These are phyloP conservation scores for Aethina tumida DNA, from an alignment of 1,140 invertebrate genomes.

Conservation along the genomic window DNA sequence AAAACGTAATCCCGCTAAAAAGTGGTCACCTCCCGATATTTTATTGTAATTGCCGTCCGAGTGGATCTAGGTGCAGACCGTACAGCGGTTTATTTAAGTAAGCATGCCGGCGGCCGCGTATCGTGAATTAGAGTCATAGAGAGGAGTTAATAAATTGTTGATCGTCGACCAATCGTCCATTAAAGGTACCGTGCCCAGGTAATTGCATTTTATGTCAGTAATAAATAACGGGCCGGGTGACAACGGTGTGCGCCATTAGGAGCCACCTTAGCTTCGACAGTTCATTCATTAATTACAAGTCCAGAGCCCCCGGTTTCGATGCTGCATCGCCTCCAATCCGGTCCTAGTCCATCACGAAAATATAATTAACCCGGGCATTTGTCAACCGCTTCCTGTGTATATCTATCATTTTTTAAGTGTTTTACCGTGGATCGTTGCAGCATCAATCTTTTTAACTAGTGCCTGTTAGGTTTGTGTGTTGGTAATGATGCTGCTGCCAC, in stretches of 20 bases:
- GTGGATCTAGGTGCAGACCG: too few relatives aligned
- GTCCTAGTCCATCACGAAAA: conserved; percentile 22
- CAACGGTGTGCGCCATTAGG: conserved; percentile 27
- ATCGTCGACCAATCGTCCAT: conserved; percentile 9
- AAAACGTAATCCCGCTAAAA: too few relatives aligned
- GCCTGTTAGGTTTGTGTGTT: too few relatives aligned
- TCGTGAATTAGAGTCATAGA: conserved; percentile 9
- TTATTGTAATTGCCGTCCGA: too few relatives aligned
- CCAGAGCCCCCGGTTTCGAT: too few relatives aligned
- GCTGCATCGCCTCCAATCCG: conserved; percentile 7
- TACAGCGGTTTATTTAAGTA: too few relatives aligned
- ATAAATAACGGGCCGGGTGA: conserved; percentile 27
- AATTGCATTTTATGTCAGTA: conserved; percentile 27
- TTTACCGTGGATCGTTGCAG: too few relatives aligned
- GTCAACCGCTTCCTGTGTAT: conserved; percentile 28
- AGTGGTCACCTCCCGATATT: too few relatives aligned
- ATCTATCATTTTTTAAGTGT: too few relatives aligned
- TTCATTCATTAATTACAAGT: conserved; percentile 30
- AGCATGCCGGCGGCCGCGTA: too few relatives aligned
- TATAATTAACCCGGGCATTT: conserved; percentile 33
- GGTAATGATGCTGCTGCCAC: too few relatives aligned
- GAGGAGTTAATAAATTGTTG: conserved; percentile 23
- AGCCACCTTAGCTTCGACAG: conserved; percentile 23
- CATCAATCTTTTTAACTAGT: too few relatives aligned
- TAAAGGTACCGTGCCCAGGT: conserved; percentile 22